Evolutionary conservation across 2,888 invertebrate species (phyloP), one percentile per base, ranked within the genome.

Genomic region (Taenaris catops): DNA sequence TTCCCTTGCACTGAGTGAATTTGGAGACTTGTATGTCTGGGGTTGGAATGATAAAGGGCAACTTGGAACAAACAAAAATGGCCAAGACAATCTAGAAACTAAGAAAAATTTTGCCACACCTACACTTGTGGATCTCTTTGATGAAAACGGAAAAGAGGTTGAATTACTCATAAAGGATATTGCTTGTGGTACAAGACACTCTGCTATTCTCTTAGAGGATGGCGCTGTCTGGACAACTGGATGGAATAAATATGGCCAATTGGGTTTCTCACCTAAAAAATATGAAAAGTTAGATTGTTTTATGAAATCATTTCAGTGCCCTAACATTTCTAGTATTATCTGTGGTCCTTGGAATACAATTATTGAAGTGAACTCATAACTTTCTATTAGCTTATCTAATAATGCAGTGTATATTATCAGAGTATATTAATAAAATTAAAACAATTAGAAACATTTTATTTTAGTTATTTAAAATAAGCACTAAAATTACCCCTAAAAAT

Each of bases 11-110:
- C 65, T 96, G 3, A 95, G 94, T 49, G 88, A 90, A 55, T 89
- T 88, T 67, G 96, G 96, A 6, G 96, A 96, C 65, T 59, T 96
- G 0, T 97, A 96, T 63, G 88, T 90, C 1, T 97, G 97, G 97
- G 97, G 97, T 3, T 96, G 94, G 93, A 97, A 97, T 74, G 91
- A 93, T 43, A 90, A 90, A 55, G 96, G 97, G 0, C 96, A 97
- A 69, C 74, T 97, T 7, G 97, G 97, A 3, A 68, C 93, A 14
- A 66, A 72, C 38, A 61, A 60, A 17, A 61, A 69, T 41, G 47
- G 44, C 23, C 38, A 41, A 27, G 34, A 34, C 6, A 43, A 53
- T 18, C 17, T 25, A 17, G 48, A 49, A 24, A 48, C 40, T 27
- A 51, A 53, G 6, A 63, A 63, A 44, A 81, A 70, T 39, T 67